These are phyloP conservation scores for Centropristis striata DNA, from an alignment of 2,113 vertebrate species.

Conservation along the genomic window DNA sequence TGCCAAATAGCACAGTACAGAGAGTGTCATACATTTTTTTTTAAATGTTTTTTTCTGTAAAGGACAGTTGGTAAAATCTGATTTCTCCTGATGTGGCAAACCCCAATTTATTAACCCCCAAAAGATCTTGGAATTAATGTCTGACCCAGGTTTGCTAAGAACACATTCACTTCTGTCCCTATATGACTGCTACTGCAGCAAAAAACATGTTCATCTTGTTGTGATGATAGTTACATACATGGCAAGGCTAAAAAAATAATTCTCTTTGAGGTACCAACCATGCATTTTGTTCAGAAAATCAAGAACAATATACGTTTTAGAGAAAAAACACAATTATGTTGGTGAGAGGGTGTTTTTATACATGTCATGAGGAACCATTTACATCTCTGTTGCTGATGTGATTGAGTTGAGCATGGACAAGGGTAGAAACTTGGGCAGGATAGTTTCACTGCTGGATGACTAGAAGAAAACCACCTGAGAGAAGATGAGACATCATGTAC, in stretches of 20 bases:
- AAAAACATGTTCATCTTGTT: slow-evolving; percentile 15
- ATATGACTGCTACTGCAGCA: slow-evolving; percentile 45
- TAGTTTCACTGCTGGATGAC: slow-evolving; percentile 39
- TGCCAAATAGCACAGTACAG: background rate
- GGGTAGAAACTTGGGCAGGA: slow-evolving; percentile 17
- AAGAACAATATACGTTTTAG: slow-evolving; percentile 12
- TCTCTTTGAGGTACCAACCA: slow-evolving; percentile 45
- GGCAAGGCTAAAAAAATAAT: slow-evolving; percentile 45
- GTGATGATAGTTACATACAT: slow-evolving; percentile 33
- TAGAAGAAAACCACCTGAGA: slow-evolving; percentile 60
- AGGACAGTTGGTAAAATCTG: background rate
- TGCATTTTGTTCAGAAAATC: slow-evolving; percentile 28
- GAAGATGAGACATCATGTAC: slow-evolving; percentile 52
- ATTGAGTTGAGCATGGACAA: slow-evolving; percentile 31
- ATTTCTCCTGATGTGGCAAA: background rate
- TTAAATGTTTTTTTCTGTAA: background rate
- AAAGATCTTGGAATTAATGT: background rate
- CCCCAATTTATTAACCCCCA: background rate
- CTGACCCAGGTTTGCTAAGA: slow-evolving; percentile 44
- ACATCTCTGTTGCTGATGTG: slow-evolving; percentile 44
- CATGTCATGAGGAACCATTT: slow-evolving; percentile 21
- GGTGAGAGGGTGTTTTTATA: slow-evolving; percentile 24
- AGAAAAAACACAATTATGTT: slow-evolving; percentile 17
- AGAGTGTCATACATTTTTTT: background rate
- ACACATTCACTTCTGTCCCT: slow-evolving; percentile 71